Evolutionary conservation across 2,797 vertebrate species (phyloP), one percentile per base, ranked within the genome.

Genomic region (Glossophaga mutica): DNA sequence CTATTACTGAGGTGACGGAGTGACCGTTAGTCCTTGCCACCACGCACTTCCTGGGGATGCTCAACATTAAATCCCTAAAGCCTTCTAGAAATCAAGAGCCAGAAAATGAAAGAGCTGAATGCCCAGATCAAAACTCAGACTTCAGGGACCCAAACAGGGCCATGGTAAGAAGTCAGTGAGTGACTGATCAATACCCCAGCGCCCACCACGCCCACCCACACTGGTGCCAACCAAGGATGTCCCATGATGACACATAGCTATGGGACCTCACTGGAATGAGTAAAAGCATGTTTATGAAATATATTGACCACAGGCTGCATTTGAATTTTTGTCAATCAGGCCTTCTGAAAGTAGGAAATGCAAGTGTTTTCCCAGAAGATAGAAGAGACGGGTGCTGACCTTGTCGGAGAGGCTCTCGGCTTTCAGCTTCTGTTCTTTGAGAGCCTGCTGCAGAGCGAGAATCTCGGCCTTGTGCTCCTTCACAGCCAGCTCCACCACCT

Each of bases 381-480:
- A 70, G 57, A 62, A 34, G 70, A 68, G 42, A 15, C 1, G 2
- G 34, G 71, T 0, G 77, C 98, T 97, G 91, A 99, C 99, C 95
- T 99, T 99, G 98, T 99, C 99, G 1, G 99, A 99, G n/a, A 99
- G 99, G 97, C 99, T 99, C 98, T 99, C 99, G 0, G 99, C 99
- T 98, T 99, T 99, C 74, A 99, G 99, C 96, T 99, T 99, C 98
- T 99, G 99, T 96, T 99, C 99, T 96, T 99, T 99, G 87, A 99
- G 99, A 44, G 99, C 99, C 98, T 99, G 99, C 97, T 99, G 99
- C 97, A 99, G 98, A 67, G 99, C 99, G 70, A 99, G 98, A 97
- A 99, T 99, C 98, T 99, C 99, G 8, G 99, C 99, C 97, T 99
- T 99, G 98, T 99, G 99, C 92, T 99, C 99, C 97, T 99, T 99